Conservation (phyloP, 2,113 vertebrate genomes). For the Gobiocypris rarus region DNA sequence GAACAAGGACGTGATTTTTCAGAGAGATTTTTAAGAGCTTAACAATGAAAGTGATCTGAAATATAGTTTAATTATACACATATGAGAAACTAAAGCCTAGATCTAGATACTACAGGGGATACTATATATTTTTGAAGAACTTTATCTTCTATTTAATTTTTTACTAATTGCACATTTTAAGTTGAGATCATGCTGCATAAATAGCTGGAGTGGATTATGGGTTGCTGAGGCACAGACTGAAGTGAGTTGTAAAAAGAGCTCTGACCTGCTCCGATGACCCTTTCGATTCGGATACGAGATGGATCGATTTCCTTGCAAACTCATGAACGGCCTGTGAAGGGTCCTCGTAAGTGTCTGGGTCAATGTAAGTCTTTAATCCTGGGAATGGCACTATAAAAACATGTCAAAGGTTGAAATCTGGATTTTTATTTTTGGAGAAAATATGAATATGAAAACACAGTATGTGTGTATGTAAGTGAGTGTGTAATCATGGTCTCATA, state of each 20-base stretch:
- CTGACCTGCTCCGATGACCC: conserved; percentile 95
- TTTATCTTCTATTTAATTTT: background rate
- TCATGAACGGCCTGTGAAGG: conserved; percentile 95
- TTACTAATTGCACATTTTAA: background rate
- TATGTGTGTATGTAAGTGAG: background rate
- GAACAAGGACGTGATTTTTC: conserved; percentile 27
- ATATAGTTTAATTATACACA: conserved; percentile 27
- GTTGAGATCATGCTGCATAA: background rate
- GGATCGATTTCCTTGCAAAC: conserved; percentile 98
- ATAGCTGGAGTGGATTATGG: background rate
- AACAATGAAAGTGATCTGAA: background rate
- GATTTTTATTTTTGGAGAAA: background rate
- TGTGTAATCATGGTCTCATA: conserved; percentile 71
- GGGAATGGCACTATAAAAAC: conserved; percentile 84
- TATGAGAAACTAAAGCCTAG: background rate
- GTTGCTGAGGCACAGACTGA: background rate
- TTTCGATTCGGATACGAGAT: conserved; percentile 94
- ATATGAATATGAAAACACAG: background rate
- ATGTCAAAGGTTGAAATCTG: background rate
- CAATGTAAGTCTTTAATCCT: conserved; percentile 94
- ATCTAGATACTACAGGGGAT: background rate
- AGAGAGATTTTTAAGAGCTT: background rate
- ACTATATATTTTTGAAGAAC: no score
- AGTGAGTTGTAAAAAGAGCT: background rate
- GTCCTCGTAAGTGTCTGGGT: conserved; percentile 97